Base-by-base conservation (phyloP, 1,140 invertebrate genomes). In the Polypedilum vanderplanki region DNA sequence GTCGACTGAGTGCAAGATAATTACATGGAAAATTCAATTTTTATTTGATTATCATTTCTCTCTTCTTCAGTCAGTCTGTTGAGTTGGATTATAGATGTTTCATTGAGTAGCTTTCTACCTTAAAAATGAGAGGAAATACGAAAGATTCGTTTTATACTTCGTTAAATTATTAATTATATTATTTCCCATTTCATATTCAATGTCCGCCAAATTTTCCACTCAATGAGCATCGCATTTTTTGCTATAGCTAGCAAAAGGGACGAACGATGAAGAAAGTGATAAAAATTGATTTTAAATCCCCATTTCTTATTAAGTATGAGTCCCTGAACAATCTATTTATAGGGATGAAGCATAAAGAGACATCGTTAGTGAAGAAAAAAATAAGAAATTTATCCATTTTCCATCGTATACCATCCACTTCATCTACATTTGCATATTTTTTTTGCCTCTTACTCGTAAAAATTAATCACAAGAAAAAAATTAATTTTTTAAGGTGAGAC, bases 391-490 rank as follows among this genome's bases (percentile, higher is more conserved):
- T 70, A 70, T 70, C 15, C 65, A 70, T 70, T 70, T 70, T 70
- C 65, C 65, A 70, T 70, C 46, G 46, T 4, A n/a, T 12, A n/a
- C 46, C 20, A 18, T 70, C 20, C 65, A 70, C 20, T 70, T 22
- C 65, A 70, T 70, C 18, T 70, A 10, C 65, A 70, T 70, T 70
- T 57, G 8, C 20, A 18, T 22, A 70, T 18, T 70, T 57, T 57
- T 57, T 57, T 57, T 57, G 12, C 46, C 15, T 46, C 15, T 57
- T n/a, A n/a, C n/a, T 15, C 46, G 17, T 70, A 70, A 70, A 70
- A 70, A 70, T 70, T 70, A 70, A 70, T 70, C 65, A 70, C 65
- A 70, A 18, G 65, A 70, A 70, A 70, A 70, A 70, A 70, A 70
- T 70, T 70, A 70, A 70, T 70, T 70, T 70, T 22, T 70, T 22